These are phyloP conservation scores for Acheta domesticus DNA, from an alignment of 2,888 invertebrate species.

Conservation along the genomic window DNA sequence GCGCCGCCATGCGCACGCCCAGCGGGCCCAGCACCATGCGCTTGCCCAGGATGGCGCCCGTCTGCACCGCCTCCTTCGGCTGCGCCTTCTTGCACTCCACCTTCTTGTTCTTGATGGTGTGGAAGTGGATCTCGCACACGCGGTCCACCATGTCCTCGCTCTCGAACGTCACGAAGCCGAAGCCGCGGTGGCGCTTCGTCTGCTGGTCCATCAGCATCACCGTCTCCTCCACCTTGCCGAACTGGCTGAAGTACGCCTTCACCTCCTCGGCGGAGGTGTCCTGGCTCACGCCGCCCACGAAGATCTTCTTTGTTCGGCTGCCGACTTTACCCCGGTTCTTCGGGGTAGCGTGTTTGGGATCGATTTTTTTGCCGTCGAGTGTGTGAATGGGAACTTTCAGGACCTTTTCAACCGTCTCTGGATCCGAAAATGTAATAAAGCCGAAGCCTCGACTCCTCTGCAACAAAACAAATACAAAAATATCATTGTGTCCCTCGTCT, in stretches of 20 bases:
- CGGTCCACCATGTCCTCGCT: conserved; percentile 87
- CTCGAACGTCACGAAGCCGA: conserved; percentile 89
- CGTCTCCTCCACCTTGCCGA: conserved; percentile 85
- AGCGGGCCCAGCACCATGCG: conserved; percentile 56
- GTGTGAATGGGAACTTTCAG: conserved; percentile 80
- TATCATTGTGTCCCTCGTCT: not conserved
- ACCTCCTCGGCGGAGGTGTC: conserved; percentile 90
- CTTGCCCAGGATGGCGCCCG: conserved; percentile 65
- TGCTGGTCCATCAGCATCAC: conserved; percentile 94
- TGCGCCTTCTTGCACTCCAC: conserved; percentile 89
- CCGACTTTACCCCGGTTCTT: conserved; percentile 82
- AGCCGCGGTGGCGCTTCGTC: conserved; percentile 85
- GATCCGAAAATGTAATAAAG: conserved; percentile 90
- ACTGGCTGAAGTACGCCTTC: conserved; percentile 84
- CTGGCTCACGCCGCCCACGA: conserved; percentile 88
- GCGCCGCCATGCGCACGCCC: conserved; percentile 63
- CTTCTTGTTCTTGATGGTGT: conserved; percentile 89
- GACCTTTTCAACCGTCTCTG: conserved; percentile 85
- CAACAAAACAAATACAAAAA: conserved; percentile 46
- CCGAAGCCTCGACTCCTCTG: conserved; percentile 93
- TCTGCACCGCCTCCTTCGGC: conserved; percentile 82
- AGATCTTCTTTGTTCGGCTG: conserved; percentile 87
- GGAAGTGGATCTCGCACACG: conserved; percentile 91
- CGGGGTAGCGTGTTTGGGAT: conserved; percentile 90
- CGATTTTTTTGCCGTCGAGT: conserved; percentile 89